phyloP scores from a whole-genome alignment of 1,140 invertebrate species.

The Saccostrea echinata region DNA sequence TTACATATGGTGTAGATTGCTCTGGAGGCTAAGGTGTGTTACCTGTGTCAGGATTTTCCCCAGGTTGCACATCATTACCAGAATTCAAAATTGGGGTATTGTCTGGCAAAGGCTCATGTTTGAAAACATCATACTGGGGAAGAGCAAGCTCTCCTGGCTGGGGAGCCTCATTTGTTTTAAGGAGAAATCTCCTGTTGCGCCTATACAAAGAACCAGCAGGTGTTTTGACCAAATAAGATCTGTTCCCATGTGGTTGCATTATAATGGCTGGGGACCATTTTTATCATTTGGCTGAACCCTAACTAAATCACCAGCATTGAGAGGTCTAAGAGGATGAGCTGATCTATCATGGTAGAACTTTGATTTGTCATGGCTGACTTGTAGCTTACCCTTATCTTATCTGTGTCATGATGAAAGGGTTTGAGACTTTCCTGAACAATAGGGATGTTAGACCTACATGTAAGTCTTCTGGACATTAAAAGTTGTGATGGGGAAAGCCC shows the following conservation, averaged over 20 bases:
- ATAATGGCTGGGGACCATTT: slow-evolving; percentile 10
- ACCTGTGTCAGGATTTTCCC: not conserved
- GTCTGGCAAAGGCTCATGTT: not conserved
- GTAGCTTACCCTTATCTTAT: not conserved
- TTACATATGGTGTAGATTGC: not conserved
- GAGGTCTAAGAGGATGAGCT: not conserved
- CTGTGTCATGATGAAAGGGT: not conserved
- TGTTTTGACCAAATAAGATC: slow-evolving; percentile 19
- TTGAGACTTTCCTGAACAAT: not conserved
- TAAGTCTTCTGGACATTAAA: slow-evolving; percentile 28
- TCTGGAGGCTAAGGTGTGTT: not conserved
- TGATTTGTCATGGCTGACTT: not conserved
- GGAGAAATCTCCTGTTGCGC: too few relatives aligned
- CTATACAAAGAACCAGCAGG: not conserved
- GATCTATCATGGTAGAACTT: slow-evolving; percentile 15
- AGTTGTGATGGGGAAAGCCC: slow-evolving; percentile 31
- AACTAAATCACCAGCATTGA: slow-evolving; percentile 14
- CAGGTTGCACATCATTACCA: not conserved
- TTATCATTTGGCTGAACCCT: not conserved
- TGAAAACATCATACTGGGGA: too few relatives aligned
- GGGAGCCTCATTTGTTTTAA: too few relatives aligned
- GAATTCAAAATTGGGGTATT: not conserved
- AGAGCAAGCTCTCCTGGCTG: too few relatives aligned
- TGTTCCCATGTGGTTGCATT: not conserved
- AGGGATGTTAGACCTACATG: slow-evolving; percentile 36